phyloP scores from a whole-genome alignment of 2,888 invertebrate species.

The Rhingia rostrata region DNA sequence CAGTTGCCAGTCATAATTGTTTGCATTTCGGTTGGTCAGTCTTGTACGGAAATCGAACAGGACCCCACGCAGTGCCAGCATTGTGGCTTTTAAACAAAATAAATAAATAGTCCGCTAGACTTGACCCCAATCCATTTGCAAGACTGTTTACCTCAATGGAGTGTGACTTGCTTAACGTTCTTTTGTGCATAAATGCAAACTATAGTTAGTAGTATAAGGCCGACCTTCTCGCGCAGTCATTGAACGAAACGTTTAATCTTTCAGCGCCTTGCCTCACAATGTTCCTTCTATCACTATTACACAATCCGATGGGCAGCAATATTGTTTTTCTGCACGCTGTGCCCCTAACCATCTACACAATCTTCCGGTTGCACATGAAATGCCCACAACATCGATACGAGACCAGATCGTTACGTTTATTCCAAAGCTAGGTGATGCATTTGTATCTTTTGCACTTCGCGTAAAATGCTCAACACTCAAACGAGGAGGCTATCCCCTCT shows the following conservation, averaged over 20 bases:
- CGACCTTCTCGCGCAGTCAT: slow-evolving; percentile 50
- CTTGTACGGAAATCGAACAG: neutral
- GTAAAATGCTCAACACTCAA: slow-evolving; percentile 54
- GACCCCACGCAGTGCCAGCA: neutral
- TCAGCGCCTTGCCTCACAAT: slow-evolving; percentile 24
- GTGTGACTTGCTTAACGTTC: slow-evolving; percentile 48
- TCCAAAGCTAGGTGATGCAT: slow-evolving; percentile 31
- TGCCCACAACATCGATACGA: slow-evolving; percentile 36
- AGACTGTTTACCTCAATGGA: slow-evolving; percentile 20
- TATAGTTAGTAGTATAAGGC: slow-evolving; percentile 60
- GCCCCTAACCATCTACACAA: slow-evolving; percentile 45
- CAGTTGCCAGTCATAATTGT: neutral
- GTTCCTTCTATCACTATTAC: slow-evolving; percentile 52
- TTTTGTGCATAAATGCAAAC: slow-evolving; percentile 43
- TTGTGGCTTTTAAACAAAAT: neutral
- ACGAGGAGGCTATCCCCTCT: slow-evolving; percentile 23
- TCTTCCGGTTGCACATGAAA: slow-evolving; percentile 58
- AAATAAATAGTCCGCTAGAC: slow-evolving; percentile 5
- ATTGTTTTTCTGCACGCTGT: slow-evolving; percentile 10
- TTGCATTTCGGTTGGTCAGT: neutral
- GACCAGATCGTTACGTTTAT: slow-evolving; percentile 27
- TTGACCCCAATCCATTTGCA: slow-evolving; percentile 41
- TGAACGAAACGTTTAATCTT: slow-evolving; percentile 39
- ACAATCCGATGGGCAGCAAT: slow-evolving; percentile 49
- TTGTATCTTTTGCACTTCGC: slow-evolving; percentile 49